Conservation (phyloP, 1,140 invertebrate species). For the Agrypnia vestita region DNA sequence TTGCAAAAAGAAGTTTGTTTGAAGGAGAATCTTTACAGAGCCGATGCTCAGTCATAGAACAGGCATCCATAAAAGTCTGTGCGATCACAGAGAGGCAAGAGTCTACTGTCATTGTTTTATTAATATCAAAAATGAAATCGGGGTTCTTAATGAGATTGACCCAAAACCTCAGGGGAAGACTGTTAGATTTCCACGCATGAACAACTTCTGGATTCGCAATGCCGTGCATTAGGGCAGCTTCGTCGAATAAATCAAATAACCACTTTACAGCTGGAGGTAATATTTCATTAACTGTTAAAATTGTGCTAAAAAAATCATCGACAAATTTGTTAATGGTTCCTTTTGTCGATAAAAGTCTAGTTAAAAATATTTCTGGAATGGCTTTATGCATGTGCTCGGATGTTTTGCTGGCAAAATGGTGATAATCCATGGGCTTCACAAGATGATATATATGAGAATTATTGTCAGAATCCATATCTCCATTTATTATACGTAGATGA, state of each 20-base stretch:
- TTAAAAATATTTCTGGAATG: constrained; percentile 96
- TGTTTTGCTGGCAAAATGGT: constrained; percentile 76
- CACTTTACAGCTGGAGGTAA: constrained; percentile 94
- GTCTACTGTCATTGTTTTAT: constrained; percentile 93
- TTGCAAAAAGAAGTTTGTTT: constrained; percentile 95
- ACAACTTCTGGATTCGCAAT: constrained; percentile 90
- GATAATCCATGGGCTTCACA: constrained; percentile 87
- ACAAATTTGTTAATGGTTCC: constrained; percentile 98
- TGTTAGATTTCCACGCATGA: constrained; percentile 97
- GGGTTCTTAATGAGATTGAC: constrained; percentile 98
- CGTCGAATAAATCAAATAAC: constrained; percentile 95
- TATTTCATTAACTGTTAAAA: constrained; percentile 91
- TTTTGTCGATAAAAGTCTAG: constrained; percentile 92
- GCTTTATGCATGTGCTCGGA: constrained; percentile 90
- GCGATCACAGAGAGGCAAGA: constrained; percentile 95
- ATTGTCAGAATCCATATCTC: constrained; percentile 82
- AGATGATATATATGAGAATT: constrained; percentile 87
- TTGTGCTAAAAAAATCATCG: constrained; percentile 93
- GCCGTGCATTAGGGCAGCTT: constrained; percentile 87
- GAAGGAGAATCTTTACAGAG: constrained; percentile 96
- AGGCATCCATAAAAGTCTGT: constrained; percentile 97
- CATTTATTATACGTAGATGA: constrained; percentile 86
- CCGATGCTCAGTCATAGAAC: constrained; percentile 90
- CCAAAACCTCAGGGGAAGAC: constrained; percentile 95
- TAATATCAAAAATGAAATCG: constrained; percentile 96